Base-by-base conservation (phyloP, 2,888 invertebrate genomes). In the Andrena minutula region DNA sequence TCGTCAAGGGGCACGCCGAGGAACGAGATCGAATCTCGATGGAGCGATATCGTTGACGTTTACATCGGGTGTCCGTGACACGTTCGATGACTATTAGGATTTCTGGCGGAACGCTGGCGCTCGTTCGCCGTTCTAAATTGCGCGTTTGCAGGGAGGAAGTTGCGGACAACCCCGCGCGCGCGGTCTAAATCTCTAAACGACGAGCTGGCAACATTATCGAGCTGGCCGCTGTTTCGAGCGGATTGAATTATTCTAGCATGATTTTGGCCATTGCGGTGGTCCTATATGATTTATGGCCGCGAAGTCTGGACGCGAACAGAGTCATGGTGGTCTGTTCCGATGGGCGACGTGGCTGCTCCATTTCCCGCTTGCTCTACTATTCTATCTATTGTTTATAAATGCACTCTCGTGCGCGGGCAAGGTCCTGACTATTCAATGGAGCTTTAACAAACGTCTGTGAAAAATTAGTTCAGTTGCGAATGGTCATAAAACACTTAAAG, bases 21-120 rank as follows among this genome's bases (percentile, higher is more conserved):
- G 58, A 41, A 53, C 58, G 68, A 80, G 73, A 73, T 78, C 70
- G 77, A 66, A 77, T 49, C 78, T n/a, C 74, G 86, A 86, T 79
- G 49, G 61, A 23, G 70, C 49, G 83, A 86, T 83, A 85, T 69
- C 77, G 86, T 77, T 41, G 79, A 79, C 69, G 65, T 63, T 71
- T 60, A 65, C 79, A 66, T 69, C 61, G 56, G 30, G 51, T 30
- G 30, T 32, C 51, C 49, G 61, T 32, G 75, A 82, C 41, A 41
- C 79, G 79, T 79, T 87, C 66, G 65, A 32, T 60, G 64, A 49
- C 66, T 64, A 76, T 75, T 71, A 68, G 35, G 75, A 68, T 74
- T 75, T 82, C 72, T 82, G 82, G 69, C n/a, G 56, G 72, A 60
- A 69, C 79, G 49, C n/a, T 12, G 35, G 47, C 32, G 64, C 32